Evolutionary conservation across 2,113 vertebrate species (phyloP).

Genomic region (Megalops atlanticus): DNA sequence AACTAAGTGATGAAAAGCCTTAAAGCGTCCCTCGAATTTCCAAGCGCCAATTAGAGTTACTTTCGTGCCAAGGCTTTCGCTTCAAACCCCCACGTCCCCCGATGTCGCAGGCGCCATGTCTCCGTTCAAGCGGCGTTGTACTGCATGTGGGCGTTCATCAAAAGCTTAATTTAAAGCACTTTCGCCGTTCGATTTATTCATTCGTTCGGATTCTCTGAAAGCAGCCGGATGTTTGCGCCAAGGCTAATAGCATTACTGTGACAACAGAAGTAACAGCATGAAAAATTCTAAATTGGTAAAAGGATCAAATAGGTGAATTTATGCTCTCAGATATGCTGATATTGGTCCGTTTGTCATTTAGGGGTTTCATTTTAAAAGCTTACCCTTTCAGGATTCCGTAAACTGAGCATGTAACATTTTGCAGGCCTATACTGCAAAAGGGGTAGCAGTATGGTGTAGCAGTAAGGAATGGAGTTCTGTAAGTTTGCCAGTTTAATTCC

Average conservation of each 20-base stretch:
- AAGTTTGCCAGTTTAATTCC: too few relatives aligned
- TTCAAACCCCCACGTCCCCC: too few relatives aligned
- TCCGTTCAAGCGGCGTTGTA: too few relatives aligned
- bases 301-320: too few relatives aligned
- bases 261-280: not conserved
- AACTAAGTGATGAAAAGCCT: not conserved
- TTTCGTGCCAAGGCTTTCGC: not conserved
- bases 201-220: not conserved
- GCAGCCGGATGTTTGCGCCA: not conserved
- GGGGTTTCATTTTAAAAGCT: conserved; percentile 1
- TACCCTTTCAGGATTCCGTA: not conserved
- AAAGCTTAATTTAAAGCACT: conserved; percentile 1
- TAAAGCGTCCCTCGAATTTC: not conserved
- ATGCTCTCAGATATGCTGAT: not conserved
- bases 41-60: not conserved
- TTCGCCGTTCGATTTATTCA: not conserved
- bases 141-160: not conserved
- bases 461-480: too few relatives aligned
- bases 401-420: too few relatives aligned
- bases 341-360: not conserved
- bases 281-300: too few relatives aligned
- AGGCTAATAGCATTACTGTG: not conserved
- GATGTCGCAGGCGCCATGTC: too few relatives aligned
- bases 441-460: too few relatives aligned
- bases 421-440: too few relatives aligned